Evolutionary conservation across 2,113 vertebrate genomes (phyloP), one percentile per base, ranked within the genome.

Genomic region (Dasypus novemcinctus): DNA sequence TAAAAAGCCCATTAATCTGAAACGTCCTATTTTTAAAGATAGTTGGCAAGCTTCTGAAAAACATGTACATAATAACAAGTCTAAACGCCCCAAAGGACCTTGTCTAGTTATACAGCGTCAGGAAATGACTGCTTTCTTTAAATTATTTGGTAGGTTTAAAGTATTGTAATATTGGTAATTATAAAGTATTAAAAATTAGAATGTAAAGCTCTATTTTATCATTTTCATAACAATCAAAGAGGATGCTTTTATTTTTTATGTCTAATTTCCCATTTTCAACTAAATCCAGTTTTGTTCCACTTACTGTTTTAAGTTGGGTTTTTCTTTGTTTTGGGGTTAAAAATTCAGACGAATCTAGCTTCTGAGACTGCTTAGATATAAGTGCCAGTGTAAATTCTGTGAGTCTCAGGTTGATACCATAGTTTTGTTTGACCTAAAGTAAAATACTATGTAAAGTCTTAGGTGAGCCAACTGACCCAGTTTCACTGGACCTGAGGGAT

Each of bases 61-160:
- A 97, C 98, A 95, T 85, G 88, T 91, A 87, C 85, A 97, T 41
- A 96, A 86, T 87, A 97, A 76, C 96, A 98, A 97, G 15, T 79
- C 95, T n/a, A 98, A 97, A 92, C 96, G 96, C 21, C 74, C 96
- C 20, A 97, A 97, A 92, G 96, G 97, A 59, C 98, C 98, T 2
- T 97, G 98, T 64, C 96, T 99, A 87, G 94, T 99, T 92, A 98
- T 99, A 98, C 98, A 99, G 92, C 98, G 98, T 25, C 98, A 99
- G 95, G 99, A 99, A 98, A 99, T 99, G 99, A 98, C 98, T n/a
- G 98, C 99, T 83, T 99, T 99, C 98, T 99, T 99, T 96, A 98
- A 98, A 85, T 97, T 99, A 95, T 99, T 99, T 97, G 99, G 99
- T 99, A 98, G 97, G 97, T 98, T 94, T 97, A 93, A 96, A 94